These are phyloP conservation scores for Merluccius polli DNA, from an alignment of 2,797 vertebrate species.

Conservation along the genomic window DNA sequence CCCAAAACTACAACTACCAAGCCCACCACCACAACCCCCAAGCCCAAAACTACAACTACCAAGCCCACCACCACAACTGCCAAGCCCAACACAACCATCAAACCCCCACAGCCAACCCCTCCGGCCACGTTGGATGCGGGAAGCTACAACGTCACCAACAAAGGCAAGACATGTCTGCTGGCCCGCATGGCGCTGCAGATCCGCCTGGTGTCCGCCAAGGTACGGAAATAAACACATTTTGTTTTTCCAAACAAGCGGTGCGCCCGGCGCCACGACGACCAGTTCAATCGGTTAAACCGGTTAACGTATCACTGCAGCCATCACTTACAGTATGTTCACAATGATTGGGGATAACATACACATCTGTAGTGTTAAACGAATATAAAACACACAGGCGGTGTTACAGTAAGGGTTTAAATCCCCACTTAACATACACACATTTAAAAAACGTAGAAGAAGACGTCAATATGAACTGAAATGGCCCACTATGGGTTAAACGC, in stretches of 20 bases:
- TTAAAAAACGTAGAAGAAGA: no score
- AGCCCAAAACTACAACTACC: not conserved
- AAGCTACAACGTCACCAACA: slow-evolving; percentile 39
- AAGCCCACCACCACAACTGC: slow-evolving; percentile 6
- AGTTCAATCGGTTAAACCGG: no score
- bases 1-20: not conserved
- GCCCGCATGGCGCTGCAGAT: slow-evolving; percentile 56
- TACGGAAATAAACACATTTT: slow-evolving; percentile 28
- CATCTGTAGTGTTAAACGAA: no score
- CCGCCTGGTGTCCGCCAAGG: slow-evolving; percentile 43
- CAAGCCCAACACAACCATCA: not conserved
- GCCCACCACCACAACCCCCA: not conserved
- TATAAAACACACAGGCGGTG: no score
- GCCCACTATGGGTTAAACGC: no score
- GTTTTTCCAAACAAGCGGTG: not conserved
- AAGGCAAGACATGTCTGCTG: slow-evolving; percentile 38
- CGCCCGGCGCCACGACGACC: no score
- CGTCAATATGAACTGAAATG: no score
- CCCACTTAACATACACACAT: no score
- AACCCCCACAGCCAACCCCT: slow-evolving; percentile 39
- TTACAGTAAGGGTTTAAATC: no score
- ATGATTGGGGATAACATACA: no score
- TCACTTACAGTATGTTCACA: no score
- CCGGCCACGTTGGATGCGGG: slow-evolving; percentile 38
- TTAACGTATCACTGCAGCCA: not conserved